Evolutionary conservation across 2,888 invertebrate species (phyloP), one percentile per base, ranked within the genome.

Genomic region (Andrena hattorfiana): DNA sequence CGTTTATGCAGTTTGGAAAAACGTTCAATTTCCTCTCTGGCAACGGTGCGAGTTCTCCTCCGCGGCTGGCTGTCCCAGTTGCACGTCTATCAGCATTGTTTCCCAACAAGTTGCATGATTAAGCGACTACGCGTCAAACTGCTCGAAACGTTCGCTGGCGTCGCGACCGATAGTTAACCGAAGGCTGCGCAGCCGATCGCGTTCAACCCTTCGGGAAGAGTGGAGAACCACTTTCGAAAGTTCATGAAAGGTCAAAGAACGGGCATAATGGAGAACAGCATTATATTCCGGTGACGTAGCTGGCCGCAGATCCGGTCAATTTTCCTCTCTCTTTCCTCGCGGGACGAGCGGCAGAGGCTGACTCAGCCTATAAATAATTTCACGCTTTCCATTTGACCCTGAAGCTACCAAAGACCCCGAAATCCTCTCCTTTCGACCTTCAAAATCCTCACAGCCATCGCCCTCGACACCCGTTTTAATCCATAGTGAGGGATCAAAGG

Each of bases 221-320:
- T 4, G 56, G 81, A 77, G 72, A 77, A 81, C 59, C 81, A 49
- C 63, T 77, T 77, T 49, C 48, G 67, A 77, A 71, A 42, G 66
- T 66, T 84, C 81, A 28, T 54, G 66, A 77, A 77, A 81, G 70
- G 74, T 77, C 62, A 75, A 70, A 84, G 75, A 74, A 72, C 68
- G 69, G 56, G 54, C 63, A 67, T 72, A 77, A 81, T 84, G 63
- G 72, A 56, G 71, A 54, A 70, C 66, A 56, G 56, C 62, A 42
- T 72, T 77, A 84, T 87, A 83, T 77, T 70, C 68, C 67, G 49
- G 66, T 72, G 63, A 73, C 74, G 71, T 66, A 68, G 76, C 75
- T 63, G 30, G 49, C 72, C 71, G 56, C 48, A 70, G 82, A 82
- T 82, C 82, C 82, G 81, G 82, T 71, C 56, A 72, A 42, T 77